Evolutionary conservation across 2,113 vertebrate species (phyloP), one percentile per base, ranked within the genome.

Genomic region (Ophiodon elongatus): DNA sequence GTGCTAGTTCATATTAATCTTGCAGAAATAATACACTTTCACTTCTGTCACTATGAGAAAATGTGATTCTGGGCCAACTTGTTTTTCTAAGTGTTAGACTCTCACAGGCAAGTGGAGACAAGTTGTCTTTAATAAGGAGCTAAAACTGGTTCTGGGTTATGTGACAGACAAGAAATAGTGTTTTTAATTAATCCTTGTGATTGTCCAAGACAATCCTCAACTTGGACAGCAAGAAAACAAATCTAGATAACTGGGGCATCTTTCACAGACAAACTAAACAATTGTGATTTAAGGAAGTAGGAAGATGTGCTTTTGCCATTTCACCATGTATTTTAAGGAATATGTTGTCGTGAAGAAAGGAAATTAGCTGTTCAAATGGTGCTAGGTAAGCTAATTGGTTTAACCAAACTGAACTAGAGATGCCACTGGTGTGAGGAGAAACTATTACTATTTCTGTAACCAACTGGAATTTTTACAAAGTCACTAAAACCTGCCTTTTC

Each of bases 71-170:
- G 65, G 80, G 59, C 65, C 67, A 56, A 29, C 33, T 45, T 23
- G 21, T 43, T 23, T 60, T 56, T 68, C 10, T 14, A 41, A 66
- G 27, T 11, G 21, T 68, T 5, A 31, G 14, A 39, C 15, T 31
- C 4, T 76, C 19, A 72, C 39, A 73, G 79, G 66, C 89, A 79
- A 80, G 84, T 71, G 35, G 54, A 71, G 79, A 89, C 88, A 87
- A 31, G 80, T 85, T 82, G 13, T 45, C 52, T 50, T 35, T 3
- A 43, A 17, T 27, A 19, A 60, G 39, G 33, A 45, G 10, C 73
- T 68, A 6, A 62, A 83, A 69, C 56, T n/a, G 37, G 41, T 29
- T 72, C 47, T 45, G 19, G 56, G 17, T 75, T 57, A 41, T 56
- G 13, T 31, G 59, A 69, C 14, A 25, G 37, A 29, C 17, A 19